phyloP scores from a whole-genome alignment of 2,888 invertebrate genomes.

The Thyatira batis region DNA sequence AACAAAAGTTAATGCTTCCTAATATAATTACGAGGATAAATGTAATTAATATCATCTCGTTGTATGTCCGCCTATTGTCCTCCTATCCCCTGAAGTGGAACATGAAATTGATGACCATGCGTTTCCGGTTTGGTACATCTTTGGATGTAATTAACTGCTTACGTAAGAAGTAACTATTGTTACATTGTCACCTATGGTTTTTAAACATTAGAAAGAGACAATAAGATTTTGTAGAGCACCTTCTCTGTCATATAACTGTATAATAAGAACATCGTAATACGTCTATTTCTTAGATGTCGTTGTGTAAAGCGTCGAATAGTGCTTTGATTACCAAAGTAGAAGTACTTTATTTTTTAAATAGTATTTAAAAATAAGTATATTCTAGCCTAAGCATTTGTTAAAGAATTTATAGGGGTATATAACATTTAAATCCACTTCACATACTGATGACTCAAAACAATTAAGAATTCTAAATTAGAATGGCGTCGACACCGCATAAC shows the following conservation, averaged over 20 bases:
- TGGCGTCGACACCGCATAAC: not conserved
- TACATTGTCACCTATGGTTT: not conserved
- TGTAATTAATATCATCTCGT: slow-evolving; percentile 36
- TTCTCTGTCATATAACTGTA: too few relatives aligned
- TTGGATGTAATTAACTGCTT: not conserved
- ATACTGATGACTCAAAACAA: not conserved
- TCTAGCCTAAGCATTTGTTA: too few relatives aligned
- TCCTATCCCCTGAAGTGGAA: not conserved
- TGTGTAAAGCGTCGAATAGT: too few relatives aligned
- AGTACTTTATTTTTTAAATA: too few relatives aligned
- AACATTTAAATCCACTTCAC: too few relatives aligned
- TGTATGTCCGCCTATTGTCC: slow-evolving; percentile 14
- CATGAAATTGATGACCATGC: not conserved
- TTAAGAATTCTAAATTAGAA: not conserved
- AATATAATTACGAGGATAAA: slow-evolving; percentile 20
- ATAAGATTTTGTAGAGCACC: not conserved
- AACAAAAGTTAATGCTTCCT: not conserved
- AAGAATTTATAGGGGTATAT: too few relatives aligned
- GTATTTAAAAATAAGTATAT: too few relatives aligned
- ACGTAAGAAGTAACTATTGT: not conserved
- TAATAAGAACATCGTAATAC: too few relatives aligned
- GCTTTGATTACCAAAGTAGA: too few relatives aligned
- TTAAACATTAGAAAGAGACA: not conserved
- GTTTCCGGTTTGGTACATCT: not conserved
- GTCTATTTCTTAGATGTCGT: too few relatives aligned